Base-by-base conservation (phyloP, 2,797 vertebrate species). In the Coreius guichenoti region DNA sequence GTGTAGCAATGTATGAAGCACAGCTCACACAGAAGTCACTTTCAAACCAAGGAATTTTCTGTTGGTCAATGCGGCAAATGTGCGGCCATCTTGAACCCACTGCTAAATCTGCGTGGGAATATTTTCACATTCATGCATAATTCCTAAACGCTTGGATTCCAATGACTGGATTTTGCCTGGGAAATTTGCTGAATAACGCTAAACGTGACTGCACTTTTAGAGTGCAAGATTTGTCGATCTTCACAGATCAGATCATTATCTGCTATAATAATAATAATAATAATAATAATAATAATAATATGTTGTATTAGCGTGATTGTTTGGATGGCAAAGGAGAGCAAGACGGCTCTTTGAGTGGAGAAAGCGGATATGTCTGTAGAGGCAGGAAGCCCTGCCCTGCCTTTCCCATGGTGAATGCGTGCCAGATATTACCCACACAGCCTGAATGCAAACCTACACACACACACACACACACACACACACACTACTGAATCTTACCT, bases 341-440 rank as follows among this genome's bases (percentile, higher is more conserved):
- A 90, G 91, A 85, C 87, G 76, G 85, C 88, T 88, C 81, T 92
- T 88, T 74, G 89, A 80, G 92, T 93, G 92, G 94, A 93, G 93
- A 94, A 94, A 94, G 90, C 92, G 93, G 95, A 95, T 93, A 92
- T 85, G 91, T 93, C 92, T 90, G 90, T 91, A 92, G 92, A 86
- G 14, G 91, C 94, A 95, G 95, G 95, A 95, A 95, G 92, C 93
- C 92, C 91, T 93, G 90, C 94, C 94, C 95, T 87, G 90, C 86
- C 89, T 93, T 94, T 95, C 94, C 93, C 94, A 95, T 90, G 92
- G 87, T 87, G 83, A 93, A 86, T 90, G 88, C 67, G 33, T 88
- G 89, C 76, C 85, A 90, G 86, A 91, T 88, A 88, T 89, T 89
- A 87, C 83, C 83, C 72, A 82, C 88, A 84, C 69, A 74, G 82